A percentile compares a stretch with the other conserved stretches of the same genome.
These are phyloP conservation scores for Okamejei kenojei DNA, from an alignment of 2,797 vertebrate genomes.

Conservation along the genomic window DNA sequence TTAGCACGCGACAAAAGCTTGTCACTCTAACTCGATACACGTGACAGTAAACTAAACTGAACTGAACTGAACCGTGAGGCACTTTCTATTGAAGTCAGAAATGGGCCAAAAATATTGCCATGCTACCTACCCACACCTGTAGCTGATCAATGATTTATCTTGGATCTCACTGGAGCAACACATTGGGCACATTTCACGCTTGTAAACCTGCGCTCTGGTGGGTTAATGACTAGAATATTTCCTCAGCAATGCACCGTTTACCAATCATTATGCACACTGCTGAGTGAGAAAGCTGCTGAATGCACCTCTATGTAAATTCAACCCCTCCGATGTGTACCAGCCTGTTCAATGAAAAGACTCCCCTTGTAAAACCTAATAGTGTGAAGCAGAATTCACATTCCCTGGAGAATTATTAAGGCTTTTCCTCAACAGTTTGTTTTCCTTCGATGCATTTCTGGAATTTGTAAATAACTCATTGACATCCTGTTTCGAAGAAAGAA, in stretches of 20 bases:
- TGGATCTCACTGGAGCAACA: background rate
- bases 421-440: conserved; percentile 31
- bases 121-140: background rate
- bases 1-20: too few relatives aligned
- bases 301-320: background rate
- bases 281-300: background rate
- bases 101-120: background rate
- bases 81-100: background rate
- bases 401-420: conserved; percentile 21
- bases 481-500: background rate
- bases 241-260: background rate
- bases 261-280: background rate
- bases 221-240: background rate
- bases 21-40: too few relatives aligned
- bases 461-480: conserved; percentile 16
- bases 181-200: background rate
- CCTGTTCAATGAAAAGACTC: conserved; percentile 5
- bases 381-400: conserved; percentile 16
- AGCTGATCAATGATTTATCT: background rate
- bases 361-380: conserved; percentile 14
- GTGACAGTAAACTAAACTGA: too few relatives aligned
- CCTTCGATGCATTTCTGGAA: conserved; percentile 21
- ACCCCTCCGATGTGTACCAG: background rate
- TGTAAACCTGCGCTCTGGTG: background rate
- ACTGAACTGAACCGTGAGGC: too few relatives aligned